Evolutionary conservation across 1,140 invertebrate species (phyloP), one percentile per base, ranked within the genome.

Genomic region (Condylostylus longicornis): DNA sequence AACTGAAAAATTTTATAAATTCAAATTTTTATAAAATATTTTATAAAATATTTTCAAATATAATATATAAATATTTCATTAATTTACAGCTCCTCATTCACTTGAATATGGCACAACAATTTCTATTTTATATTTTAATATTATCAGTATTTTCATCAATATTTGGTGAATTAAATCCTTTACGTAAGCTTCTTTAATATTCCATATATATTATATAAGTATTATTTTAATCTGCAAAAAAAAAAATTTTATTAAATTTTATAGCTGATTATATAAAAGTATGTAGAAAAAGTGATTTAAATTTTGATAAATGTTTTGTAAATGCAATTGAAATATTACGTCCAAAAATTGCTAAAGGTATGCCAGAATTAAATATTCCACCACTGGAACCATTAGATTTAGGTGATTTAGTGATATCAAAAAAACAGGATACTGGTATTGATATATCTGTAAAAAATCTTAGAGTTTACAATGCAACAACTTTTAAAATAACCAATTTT

Each of bases 251-350:
- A 39, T 38, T 35, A 34, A 42, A 43, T 40, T 42, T 56, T 47
- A 38, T 53, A 77, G 75, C 75, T 17, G 65, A 70, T 19, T 78
- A 72, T 39, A 50, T 78, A 9, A 62, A 70, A 25, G 58, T 75
- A 18, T 78, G 75, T 45, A 65, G 65, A 23, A 59, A 57, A 37
- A 64, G 55, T 37, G 68, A 74, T 44, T 71, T 72, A 0, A 54
- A 69, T 18, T 37, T 74, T 6, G 60, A 67, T 8, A 50, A 64
- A 14, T 78, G 75, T 45, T 45, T 75, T 3, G 64, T 46, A 28
- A 49, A 55, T 12, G 68, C 69, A 21, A 64, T 72, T 2, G 62
- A 69, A 34, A 47, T 54, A 36, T 38, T 76, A 18, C 60, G 59
- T 25, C 65, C 64, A 5, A 57, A 63, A 44, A 47, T 68, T 37